Percentiles rank a stretch among this genome's conserved stretches.
These are phyloP conservation scores for Hyla sarda DNA, from an alignment of 2,113 vertebrate genomes.

Conservation along the genomic window DNA sequence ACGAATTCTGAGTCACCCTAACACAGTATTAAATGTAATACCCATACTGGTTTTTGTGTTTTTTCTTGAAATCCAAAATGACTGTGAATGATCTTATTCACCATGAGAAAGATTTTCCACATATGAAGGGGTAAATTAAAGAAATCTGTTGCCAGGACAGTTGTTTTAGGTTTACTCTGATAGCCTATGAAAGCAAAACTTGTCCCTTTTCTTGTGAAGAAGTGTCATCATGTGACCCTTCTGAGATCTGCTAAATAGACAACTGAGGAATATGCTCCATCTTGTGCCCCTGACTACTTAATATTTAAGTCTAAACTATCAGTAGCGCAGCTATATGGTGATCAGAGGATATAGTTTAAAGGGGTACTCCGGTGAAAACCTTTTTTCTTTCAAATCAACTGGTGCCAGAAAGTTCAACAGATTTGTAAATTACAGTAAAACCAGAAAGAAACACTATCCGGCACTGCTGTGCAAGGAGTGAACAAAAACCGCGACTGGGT, in stretches of 20 bases:
- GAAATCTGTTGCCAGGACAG: too few relatives aligned
- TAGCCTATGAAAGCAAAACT: background rate
- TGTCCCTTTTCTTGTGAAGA: background rate
- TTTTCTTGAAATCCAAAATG: background rate
- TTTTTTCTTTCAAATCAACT: too few relatives aligned
- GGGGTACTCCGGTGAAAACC: too few relatives aligned
- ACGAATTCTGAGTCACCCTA: background rate
- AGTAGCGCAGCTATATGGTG: too few relatives aligned
- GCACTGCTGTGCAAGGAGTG: too few relatives aligned
- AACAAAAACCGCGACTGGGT: too few relatives aligned
- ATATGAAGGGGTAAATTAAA: background rate
- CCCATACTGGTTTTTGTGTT: background rate
- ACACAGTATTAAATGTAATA: background rate
- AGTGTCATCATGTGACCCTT: background rate
- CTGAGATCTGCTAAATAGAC: background rate
- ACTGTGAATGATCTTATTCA: background rate
- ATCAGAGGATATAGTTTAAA: too few relatives aligned
- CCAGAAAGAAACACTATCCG: too few relatives aligned
- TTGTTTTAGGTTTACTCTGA: background rate
- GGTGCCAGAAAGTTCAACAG: too few relatives aligned
- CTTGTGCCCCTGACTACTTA: too few relatives aligned
- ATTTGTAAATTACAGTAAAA: too few relatives aligned
- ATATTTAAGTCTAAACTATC: too few relatives aligned
- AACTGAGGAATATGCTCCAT: background rate
- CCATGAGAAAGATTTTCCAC: background rate